These are phyloP conservation scores for Dreissena polymorpha DNA, from an alignment of 1,140 invertebrate species.

Conservation along the genomic window DNA sequence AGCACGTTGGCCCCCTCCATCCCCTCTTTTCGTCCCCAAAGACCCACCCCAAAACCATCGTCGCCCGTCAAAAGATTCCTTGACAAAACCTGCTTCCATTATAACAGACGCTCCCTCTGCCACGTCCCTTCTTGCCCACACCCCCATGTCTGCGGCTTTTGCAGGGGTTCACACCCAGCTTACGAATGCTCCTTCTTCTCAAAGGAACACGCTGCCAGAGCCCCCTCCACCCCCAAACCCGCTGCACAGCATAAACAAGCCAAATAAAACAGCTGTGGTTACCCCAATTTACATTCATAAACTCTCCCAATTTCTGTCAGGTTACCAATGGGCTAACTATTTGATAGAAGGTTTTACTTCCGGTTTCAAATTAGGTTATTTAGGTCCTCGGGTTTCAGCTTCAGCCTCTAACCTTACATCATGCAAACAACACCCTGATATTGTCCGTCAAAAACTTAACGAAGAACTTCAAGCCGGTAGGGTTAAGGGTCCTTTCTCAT, in stretches of 20 bases:
- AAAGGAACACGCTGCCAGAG: not conserved
- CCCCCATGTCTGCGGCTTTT: constrained; percentile 37
- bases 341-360: constrained; percentile 25
- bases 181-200: not conserved
- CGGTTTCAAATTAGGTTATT: constrained; percentile 19
- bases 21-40: constrained; percentile 20
- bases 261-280: not conserved
- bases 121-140: constrained; percentile 8
- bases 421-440: not conserved
- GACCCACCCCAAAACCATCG: not conserved
- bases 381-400: not conserved
- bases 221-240: not conserved
- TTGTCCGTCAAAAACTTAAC: not conserved
- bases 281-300: not conserved
- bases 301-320: not conserved
- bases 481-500: constrained; percentile 24
- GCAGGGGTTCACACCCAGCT: constrained; percentile 4
- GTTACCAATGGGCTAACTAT: not conserved
- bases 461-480: constrained; percentile 6
- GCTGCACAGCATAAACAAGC: too few relatives aligned
- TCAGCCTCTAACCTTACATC: constrained; percentile 22
- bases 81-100: constrained; percentile 23
- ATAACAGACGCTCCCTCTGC: constrained; percentile 6
- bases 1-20: not conserved
- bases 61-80: not conserved